Evolutionary conservation across 2,113 vertebrate species (phyloP), one percentile per base, ranked within the genome.

Genomic region (Cheirogaleus medius): DNA sequence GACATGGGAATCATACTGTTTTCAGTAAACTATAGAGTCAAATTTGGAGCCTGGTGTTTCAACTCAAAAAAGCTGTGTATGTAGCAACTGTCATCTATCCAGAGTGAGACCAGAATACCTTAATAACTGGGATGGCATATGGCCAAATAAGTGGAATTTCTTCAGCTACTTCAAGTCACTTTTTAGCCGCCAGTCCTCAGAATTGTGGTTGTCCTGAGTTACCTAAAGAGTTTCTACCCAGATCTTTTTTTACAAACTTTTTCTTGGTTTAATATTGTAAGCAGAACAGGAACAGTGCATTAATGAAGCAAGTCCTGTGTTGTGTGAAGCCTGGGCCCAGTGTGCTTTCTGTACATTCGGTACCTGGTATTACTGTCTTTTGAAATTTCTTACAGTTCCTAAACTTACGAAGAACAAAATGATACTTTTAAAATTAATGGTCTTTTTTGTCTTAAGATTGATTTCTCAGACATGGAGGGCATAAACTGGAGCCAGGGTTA

Each of bases 381-480:
- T 10, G 37, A 66, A 66, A n/a, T 95, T 88, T 42, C 90, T 34
- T 37, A 8, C 17, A 37, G 39, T 32, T 74, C 34, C 39, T 5
- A 77, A 39, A 34, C 85, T 66, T 64, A 1, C 15, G 34, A 14
- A 87, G 39, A 85, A 77, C 60, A 80, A 93, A 76, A 27, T 47
- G n/a, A 39, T 39, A n/a, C 69, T 90, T 97, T 90, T 27, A 37
- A 64, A 82, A 60, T 90, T 52, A 87, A 93, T 84, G 37, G 13
- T 80, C 32, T 34, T 87, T 52, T 52, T 42, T 47, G 4, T 69
- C 71, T 85, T 66, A 39, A 39, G 29, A 74, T 23, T 21, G 29
- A 56, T 85, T 74, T 11, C 77, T 64, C 44, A 25, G 34, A 42
- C 39, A 64, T 54, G 11, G 34, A 47, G 42, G 44, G 5, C 44